These are phyloP conservation scores for Heliopora coerulea DNA, from an alignment of 92 coral and sea anemone species.

Conservation along the genomic window DNA sequence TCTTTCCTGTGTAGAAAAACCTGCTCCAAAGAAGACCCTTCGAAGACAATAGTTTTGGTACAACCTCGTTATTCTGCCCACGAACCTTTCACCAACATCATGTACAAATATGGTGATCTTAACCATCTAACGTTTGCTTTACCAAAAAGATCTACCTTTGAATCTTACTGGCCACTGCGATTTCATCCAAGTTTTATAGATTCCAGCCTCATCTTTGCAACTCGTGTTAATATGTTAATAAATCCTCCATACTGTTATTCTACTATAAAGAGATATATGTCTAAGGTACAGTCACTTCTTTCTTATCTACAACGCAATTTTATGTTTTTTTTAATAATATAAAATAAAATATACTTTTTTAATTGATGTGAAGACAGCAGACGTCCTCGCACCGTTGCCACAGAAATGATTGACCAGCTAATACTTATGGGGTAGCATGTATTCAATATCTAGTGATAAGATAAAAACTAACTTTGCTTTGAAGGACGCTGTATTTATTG, in stretches of 20 bases:
- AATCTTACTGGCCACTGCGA: slow-evolving; percentile 79
- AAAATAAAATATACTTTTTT: neutral
- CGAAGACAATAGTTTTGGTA: slow-evolving; percentile 55
- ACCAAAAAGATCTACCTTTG: slow-evolving; percentile 73
- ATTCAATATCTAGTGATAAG: too few relatives aligned
- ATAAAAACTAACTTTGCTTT: too few relatives aligned
- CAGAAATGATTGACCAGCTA: too few relatives aligned
- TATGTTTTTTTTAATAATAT: too few relatives aligned
- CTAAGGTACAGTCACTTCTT: slow-evolving; percentile 57
- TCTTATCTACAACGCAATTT: neutral
- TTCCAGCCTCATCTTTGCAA: slow-evolving; percentile 55
- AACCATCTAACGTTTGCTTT: slow-evolving; percentile 84
- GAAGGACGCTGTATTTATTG: slow-evolving; percentile 62
- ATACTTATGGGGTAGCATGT: too few relatives aligned
- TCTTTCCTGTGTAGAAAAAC: too few relatives aligned
- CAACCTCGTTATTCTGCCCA: slow-evolving; percentile 73
- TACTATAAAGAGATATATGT: slow-evolving; percentile 64
- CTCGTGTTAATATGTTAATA: slow-evolving; percentile 61
- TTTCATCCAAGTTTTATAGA: slow-evolving; percentile 90
- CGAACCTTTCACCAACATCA: slow-evolving; percentile 71
- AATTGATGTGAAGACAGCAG: too few relatives aligned
- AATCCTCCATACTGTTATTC: slow-evolving; percentile 63
- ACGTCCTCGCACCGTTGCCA: too few relatives aligned
- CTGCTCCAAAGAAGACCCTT: slow-evolving; percentile 44
- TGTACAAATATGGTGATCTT: slow-evolving; percentile 89